Evolutionary conservation across 2,797 vertebrate species (phyloP).

Genomic region (Peromyscus eremicus): DNA sequence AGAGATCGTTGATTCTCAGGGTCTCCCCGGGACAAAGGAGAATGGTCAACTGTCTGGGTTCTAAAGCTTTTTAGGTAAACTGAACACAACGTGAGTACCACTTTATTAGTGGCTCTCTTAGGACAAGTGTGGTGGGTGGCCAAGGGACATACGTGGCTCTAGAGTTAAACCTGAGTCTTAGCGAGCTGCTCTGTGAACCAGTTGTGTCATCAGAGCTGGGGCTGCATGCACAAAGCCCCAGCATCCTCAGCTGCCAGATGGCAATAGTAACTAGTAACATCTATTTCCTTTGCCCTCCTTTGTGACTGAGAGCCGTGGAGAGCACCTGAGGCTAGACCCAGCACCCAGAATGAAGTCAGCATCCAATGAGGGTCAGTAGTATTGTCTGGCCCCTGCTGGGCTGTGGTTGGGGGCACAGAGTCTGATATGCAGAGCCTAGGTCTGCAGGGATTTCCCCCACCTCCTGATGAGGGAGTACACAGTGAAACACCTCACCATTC

Average conservation of each 20-base stretch:
- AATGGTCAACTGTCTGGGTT: background rate
- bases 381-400: no score
- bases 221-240: background rate
- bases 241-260: slow-evolving; percentile 28
- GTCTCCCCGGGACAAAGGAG: background rate
- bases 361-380: rapidly evolving
- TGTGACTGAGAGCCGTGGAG: background rate
- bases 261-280: no score
- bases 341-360: rapidly evolving
- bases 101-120: background rate
- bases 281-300: background rate
- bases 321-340: rapidly evolving
- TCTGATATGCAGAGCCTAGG: background rate
- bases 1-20: background rate
- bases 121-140: background rate
- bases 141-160: background rate
- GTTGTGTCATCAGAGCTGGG: background rate
- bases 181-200: no score
- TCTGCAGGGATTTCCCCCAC: background rate
- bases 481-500: background rate
- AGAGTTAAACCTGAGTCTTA: background rate
- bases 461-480: background rate
- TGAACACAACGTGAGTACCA: background rate
- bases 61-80: background rate
- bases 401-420: background rate